These are phyloP conservation scores for Patella caerulea DNA, from an alignment of 2,888 invertebrate species.

Conservation along the genomic window DNA sequence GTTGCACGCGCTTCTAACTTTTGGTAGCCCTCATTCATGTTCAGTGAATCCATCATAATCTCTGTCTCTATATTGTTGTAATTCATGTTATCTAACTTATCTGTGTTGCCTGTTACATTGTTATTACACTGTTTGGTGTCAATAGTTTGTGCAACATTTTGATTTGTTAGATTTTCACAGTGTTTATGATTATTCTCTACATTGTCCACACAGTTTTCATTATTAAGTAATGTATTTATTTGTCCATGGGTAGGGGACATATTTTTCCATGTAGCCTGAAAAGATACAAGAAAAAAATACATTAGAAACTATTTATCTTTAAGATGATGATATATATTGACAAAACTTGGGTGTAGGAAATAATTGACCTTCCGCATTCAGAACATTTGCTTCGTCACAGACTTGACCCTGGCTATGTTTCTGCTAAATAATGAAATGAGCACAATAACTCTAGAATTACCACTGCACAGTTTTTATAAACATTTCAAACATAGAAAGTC, in stretches of 20 bases:
- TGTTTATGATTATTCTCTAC: not conserved
- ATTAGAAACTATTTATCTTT: not conserved
- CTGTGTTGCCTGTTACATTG: not conserved
- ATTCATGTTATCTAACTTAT: constrained; percentile 1
- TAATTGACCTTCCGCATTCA: too few relatives aligned
- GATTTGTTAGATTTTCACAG: too few relatives aligned
- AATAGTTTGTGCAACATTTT: too few relatives aligned
- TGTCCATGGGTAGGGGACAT: constrained; percentile 34
- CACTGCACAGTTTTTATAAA: too few relatives aligned
- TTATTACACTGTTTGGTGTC: not conserved
- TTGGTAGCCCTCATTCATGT: not conserved
- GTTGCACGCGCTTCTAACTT: constrained; percentile 12
- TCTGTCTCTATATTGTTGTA: constrained; percentile 33
- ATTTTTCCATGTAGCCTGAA: constrained; percentile 53
- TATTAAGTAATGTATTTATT: not conserved
- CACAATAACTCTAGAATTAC: too few relatives aligned
- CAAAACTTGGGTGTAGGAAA: too few relatives aligned
- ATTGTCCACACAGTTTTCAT: not conserved
- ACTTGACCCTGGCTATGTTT: too few relatives aligned
- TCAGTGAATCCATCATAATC: constrained; percentile 23
- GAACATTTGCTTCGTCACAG: too few relatives aligned
- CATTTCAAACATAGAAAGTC: too few relatives aligned
- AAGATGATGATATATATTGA: too few relatives aligned
- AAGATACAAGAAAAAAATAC: constrained; percentile 17
- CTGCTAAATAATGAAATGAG: too few relatives aligned